These are phyloP conservation scores for Beris morrisii DNA, from an alignment of 2,888 invertebrate genomes.

Conservation along the genomic window DNA sequence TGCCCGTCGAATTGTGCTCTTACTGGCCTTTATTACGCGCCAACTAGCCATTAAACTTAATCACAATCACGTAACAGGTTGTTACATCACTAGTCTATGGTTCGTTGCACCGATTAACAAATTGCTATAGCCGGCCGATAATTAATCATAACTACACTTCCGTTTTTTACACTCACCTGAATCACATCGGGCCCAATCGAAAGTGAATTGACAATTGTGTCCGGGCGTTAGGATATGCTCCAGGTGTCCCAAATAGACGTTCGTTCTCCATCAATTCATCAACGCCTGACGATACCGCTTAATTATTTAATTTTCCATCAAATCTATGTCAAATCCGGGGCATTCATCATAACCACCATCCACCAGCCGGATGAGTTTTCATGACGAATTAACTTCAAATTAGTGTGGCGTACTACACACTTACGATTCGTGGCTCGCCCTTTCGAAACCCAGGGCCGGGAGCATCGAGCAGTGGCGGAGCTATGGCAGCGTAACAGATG, in stretches of 20 bases:
- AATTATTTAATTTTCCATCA: constrained; percentile 38
- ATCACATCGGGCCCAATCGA: constrained; percentile 12
- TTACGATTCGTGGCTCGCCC: neutral
- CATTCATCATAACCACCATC: constrained; percentile 29
- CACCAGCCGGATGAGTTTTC: constrained; percentile 23
- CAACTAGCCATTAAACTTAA: too few relatives aligned
- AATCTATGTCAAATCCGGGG: constrained; percentile 38
- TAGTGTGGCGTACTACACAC: constrained; percentile 19
- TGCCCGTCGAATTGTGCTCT: too few relatives aligned
- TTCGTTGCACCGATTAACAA: constrained; percentile 31
- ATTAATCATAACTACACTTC: constrained; percentile 21
- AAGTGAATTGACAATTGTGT: constrained; percentile 27
- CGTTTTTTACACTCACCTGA: constrained; percentile 21
- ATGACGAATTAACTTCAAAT: constrained; percentile 37
- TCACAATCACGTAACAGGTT: too few relatives aligned
- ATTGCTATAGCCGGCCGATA: constrained; percentile 4
- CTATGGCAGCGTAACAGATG: constrained; percentile 34
- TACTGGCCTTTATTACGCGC: too few relatives aligned
- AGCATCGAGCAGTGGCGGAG: neutral
- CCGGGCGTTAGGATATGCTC: constrained; percentile 30
- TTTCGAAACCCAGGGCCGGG: neutral
- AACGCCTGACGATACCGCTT: constrained; percentile 14
- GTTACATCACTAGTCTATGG: constrained; percentile 2
- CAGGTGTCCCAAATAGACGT: constrained; percentile 27
- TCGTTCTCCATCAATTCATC: constrained; percentile 18